Base-by-base conservation (phyloP, 2,113 vertebrate species). In the Anthoscopus minutus region DNA sequence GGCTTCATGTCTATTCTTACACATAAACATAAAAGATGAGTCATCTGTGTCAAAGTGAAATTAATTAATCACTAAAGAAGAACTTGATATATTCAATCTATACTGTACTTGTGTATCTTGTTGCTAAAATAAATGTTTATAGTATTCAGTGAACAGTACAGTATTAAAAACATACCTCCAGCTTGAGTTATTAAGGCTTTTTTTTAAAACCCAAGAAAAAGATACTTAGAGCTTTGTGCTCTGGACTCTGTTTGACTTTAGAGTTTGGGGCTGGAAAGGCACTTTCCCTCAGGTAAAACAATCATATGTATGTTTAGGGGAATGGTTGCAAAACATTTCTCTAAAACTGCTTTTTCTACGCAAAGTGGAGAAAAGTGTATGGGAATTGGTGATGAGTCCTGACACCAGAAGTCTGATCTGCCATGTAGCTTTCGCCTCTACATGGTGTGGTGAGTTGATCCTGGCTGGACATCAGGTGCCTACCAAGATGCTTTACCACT, bases 101-200 rank as follows among this genome's bases (percentile, higher is more conserved):
- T 42, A 23, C 5, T 31, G 24, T 74, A 20, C 6, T 60, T 62
- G 8, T 25, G 19, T 31, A 79, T 35, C 22, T 9, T 64, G 2
- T 51, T 72, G 35, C 13, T 56, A 64, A 54, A 14, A 62, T 11
- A 25, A 28, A 20, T 40, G 30, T 54, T 71, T 67, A 22, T 50
- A 9, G 30, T 35, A 74, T 7, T 11, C 19, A 60, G 15, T 10
- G 77, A 88, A 47, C 0, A 0, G 11, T 56, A 23, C 5, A 60
- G 23, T 42, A 51, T 85, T 44, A 40, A 93, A 64, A 76, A 13
- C 11, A 37, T 13, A 56, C 12, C 9, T 83, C 9, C 24, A 80
- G 8, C 8, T 62, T 73, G 6, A 64, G 4, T 54, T 86, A 37
- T 27, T 56, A 56, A 38, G 13, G 7, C 8, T 30, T 18, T 53